Evolutionary conservation across 2,888 invertebrate species (phyloP), one percentile per base, ranked within the genome.

Genomic region (Pollenia amentaria): DNA sequence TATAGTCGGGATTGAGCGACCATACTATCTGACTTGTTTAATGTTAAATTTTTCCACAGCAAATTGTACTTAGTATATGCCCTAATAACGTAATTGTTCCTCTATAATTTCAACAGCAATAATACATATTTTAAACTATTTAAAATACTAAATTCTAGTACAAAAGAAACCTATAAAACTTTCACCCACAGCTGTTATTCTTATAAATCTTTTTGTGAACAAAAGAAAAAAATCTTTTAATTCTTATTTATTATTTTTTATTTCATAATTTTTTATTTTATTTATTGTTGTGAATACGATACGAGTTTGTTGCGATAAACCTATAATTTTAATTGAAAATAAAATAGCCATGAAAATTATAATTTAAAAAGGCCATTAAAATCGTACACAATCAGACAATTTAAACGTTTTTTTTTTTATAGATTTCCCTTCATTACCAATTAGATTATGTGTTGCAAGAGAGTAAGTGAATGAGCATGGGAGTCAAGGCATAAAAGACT

Each of bases 301-400:
- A 16, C n/a, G 18, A 57, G 14, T 42, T 4, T 8, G 3, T 55
- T 29, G 9, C 62, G 62, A 46, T 60, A 60, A 69, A 82, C 4
- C 44, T 48, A 82, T 75, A 76, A 62, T 62, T 76, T 82, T 64
- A 84, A 78, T 73, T 84, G 60, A 72, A 84, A 48, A 44, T 60
- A n/a, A 84, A 60, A 84, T 73, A 53, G 42, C 67, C 67, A 84
- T 79, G 73, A 67, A 84, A 79, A 67, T 48, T 77, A 67, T 57
- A 69, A n/a, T 67, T 40, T 69, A 57, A 40, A 72, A 42, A 78
- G 44, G 46, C 53, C 60, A 73, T 78, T 79, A 60, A 57, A 57
- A 78, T 14, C 46, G 46, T 57, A 79, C 21, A 42, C 69, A 69
- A 78, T 48, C 69, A 60, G 40, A 60, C 21, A 18, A 18, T 62